These are phyloP conservation scores for Pogonophryne albipinna DNA, from an alignment of 2,797 vertebrate species.

Conservation along the genomic window DNA sequence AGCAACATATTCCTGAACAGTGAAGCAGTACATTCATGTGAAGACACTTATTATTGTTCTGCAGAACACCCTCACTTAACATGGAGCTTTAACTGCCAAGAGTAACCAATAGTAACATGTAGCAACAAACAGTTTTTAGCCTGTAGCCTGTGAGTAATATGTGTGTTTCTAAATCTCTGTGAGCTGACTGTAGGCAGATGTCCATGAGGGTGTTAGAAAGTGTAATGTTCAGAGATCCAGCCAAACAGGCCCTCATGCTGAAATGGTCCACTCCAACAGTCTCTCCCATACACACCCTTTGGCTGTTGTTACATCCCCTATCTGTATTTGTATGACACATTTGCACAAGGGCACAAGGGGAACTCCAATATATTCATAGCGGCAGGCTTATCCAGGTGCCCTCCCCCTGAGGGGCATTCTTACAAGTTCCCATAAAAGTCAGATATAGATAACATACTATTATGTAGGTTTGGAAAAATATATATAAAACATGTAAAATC, in stretches of 20 bases:
- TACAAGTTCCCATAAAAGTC: conserved; percentile 18
- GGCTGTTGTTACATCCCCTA: conserved; percentile 2
- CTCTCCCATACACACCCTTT: conserved; percentile 25
- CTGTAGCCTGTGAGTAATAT: conserved; percentile 70
- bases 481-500: not conserved
- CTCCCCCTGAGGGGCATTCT: conserved; percentile 16
- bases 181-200: conserved; percentile 41
- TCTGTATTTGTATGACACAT: conserved; percentile 46
- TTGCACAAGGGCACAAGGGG: conserved; percentile 33
- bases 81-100: conserved; percentile 42
- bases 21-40: not conserved
- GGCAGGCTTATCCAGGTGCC: not conserved
- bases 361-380: conserved; percentile 35
- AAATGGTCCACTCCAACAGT: conserved; percentile 33
- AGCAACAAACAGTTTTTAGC: conserved; percentile 74
- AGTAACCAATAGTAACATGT: conserved; percentile 72
- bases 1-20: not conserved
- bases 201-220: conserved; percentile 34
- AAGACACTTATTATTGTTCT: conserved; percentile 49
- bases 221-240: conserved; percentile 49
- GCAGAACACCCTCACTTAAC: conserved; percentile 53
- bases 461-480: not conserved
- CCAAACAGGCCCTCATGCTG: conserved; percentile 47
- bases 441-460: conserved; percentile 13
- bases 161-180: conserved; percentile 22